A percentile compares a stretch with the other conserved stretches of the same genome.
Evolutionary conservation across 2,888 invertebrate species (phyloP).

Genomic region (Sarcophaga rosellei): DNA sequence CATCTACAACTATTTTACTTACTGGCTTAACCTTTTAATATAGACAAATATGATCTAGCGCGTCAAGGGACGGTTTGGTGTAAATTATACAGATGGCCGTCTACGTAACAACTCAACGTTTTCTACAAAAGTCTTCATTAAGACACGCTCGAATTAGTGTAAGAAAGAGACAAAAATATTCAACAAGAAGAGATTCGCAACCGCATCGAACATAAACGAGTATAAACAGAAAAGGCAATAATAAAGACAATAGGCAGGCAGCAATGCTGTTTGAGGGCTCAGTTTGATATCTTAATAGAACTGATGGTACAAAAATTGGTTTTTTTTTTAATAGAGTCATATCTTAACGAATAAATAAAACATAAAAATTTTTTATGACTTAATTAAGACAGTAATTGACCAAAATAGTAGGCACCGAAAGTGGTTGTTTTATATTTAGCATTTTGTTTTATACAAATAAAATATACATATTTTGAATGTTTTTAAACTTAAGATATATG

Average conservation of each 20-base stretch:
- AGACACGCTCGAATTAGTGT: not conserved
- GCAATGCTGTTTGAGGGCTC: constrained; percentile 36
- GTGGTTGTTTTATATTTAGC: not conserved
- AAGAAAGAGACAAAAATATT: constrained; percentile 21
- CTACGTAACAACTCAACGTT: not conserved
- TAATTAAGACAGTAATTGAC: constrained; percentile 16
- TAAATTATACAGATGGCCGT: not conserved
- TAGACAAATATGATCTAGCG: not conserved
- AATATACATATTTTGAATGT: no score
- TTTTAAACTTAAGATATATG: no score
- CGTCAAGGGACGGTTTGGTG: not conserved
- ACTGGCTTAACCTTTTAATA: not conserved
- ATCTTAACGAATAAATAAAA: constrained; percentile 32
- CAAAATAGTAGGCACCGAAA: not conserved
- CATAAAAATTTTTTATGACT: constrained; percentile 10
- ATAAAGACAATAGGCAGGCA: not conserved
- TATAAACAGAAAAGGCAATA: constrained; percentile 1
- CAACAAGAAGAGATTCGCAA: constrained; percentile 18
- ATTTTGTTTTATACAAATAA: no score
- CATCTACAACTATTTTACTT: no score
- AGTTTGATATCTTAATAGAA: constrained; percentile 56
- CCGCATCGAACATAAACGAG: constrained; percentile 25
- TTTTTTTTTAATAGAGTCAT: constrained; percentile 52
- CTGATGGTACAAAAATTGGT: constrained; percentile 43
- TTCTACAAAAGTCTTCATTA: not conserved